phyloP scores from a whole-genome alignment of 2,797 vertebrate genomes.

The Geotria australis region DNA sequence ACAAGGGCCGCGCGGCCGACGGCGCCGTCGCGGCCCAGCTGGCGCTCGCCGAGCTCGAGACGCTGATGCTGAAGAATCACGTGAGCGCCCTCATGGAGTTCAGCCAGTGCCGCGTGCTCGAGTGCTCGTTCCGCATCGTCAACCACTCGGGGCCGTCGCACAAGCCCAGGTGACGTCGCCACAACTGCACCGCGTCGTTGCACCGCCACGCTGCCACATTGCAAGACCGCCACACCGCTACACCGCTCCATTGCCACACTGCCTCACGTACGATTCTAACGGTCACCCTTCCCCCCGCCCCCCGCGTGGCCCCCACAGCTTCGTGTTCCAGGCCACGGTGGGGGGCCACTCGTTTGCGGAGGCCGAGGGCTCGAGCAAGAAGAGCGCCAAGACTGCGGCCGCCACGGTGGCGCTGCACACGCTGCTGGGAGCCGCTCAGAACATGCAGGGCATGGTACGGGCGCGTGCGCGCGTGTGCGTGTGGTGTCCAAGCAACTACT shows the following conservation, averaged over 20 bases:
- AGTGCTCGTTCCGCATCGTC: constrained; percentile 53
- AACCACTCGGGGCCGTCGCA: constrained; percentile 76
- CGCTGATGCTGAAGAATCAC: constrained; percentile 57
- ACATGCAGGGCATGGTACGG: constrained; percentile 5
- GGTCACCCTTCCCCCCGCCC: background rate
- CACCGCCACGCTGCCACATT: too few species aligned
- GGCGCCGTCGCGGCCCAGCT: constrained; percentile 7
- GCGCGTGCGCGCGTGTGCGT: background rate
- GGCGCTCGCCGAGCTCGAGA: constrained; percentile 13
- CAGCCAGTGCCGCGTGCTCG: constrained; percentile 43
- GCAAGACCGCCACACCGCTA: too few species aligned
- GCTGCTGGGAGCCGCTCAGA: constrained; percentile 26
- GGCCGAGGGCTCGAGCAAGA: constrained; percentile 70
- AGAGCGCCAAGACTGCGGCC: constrained; percentile 68
- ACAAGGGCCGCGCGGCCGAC: constrained; percentile 10
- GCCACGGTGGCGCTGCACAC: constrained; percentile 40
- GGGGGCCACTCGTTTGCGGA: constrained; percentile 42
- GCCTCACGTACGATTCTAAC: too few species aligned
- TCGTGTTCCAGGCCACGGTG: constrained; percentile 74
- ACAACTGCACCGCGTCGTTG: too few species aligned
- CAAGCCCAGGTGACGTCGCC: constrained; percentile 34
- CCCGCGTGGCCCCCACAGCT: constrained; percentile 15
- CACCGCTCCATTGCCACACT: too few species aligned
- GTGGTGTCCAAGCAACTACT: too few species aligned
- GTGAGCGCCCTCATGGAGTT: constrained; percentile 70